Conservation (phyloP, 2,888 invertebrate species). For the Drosophila meridionalis region DNA sequence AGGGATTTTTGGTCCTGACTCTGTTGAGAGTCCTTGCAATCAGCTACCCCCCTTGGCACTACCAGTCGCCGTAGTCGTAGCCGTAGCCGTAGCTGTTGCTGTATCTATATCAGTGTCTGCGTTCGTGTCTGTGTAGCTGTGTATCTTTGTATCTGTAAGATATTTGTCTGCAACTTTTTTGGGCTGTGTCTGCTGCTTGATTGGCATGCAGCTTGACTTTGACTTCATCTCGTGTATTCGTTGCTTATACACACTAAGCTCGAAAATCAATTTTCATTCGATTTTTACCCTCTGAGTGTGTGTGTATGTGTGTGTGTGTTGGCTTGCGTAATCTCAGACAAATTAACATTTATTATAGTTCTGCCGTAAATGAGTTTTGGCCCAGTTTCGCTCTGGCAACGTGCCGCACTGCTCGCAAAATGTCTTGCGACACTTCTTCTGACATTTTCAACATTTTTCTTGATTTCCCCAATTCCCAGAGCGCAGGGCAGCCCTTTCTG, state of each 20-base stretch:
- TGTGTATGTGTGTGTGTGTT: conserved; percentile 1
- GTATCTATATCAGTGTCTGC: conserved; percentile 20
- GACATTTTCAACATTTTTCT: conserved; percentile 31
- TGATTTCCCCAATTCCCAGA: conserved; percentile 53
- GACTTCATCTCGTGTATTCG: conserved; percentile 17
- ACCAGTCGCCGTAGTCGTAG: neutral
- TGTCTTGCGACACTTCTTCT: conserved; percentile 77
- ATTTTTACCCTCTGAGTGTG: conserved; percentile 37
- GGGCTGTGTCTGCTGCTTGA: conserved; percentile 56
- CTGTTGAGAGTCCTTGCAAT: conserved; percentile 57
- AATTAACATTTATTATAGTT: conserved; percentile 75
- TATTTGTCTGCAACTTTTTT: conserved; percentile 65
- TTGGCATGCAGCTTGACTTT: conserved; percentile 56
- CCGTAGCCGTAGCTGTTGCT: neutral
- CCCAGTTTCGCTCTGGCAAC: conserved; percentile 42
- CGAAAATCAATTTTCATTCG: conserved; percentile 70
- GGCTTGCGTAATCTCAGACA: conserved; percentile 66
- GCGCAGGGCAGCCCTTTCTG: conserved; percentile 45
- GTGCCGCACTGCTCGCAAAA: conserved; percentile 59
- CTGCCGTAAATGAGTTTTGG: conserved; percentile 52
- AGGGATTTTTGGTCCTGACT: conserved; percentile 81
- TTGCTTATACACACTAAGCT: conserved; percentile 24
- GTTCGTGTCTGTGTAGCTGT: conserved; percentile 33
- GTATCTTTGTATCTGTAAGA: conserved; percentile 52
- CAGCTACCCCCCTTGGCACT: conserved; percentile 47